phyloP scores from a whole-genome alignment of 2,888 invertebrate species.

The Leucophora obtusa region DNA sequence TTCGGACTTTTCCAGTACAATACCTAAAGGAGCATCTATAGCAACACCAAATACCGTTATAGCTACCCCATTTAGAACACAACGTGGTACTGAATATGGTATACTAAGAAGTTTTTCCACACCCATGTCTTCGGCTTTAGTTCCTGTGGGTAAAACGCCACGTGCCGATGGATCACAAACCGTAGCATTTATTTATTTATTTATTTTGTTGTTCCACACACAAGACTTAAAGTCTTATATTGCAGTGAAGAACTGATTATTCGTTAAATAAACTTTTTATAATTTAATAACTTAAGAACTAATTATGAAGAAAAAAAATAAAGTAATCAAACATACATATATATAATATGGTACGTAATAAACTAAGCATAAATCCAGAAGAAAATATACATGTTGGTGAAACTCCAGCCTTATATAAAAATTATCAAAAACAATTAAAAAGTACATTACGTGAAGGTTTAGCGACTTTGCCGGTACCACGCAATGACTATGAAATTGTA shows the following conservation, averaged over 20 bases:
- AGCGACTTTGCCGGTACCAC: constrained; percentile 90
- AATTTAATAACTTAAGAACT: too few relatives aligned
- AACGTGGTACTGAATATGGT: constrained; percentile 83
- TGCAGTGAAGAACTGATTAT: too few relatives aligned
- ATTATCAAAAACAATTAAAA: constrained; percentile 86
- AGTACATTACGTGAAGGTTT: constrained; percentile 88
- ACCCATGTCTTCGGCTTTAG: constrained; percentile 80
- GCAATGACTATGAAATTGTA: constrained; percentile 99
- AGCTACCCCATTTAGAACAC: constrained; percentile 89
- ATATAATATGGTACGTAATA: constrained; percentile 93
- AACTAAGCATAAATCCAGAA: constrained; percentile 95
- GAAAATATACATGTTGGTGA: constrained; percentile 86
- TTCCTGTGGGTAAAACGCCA: constrained; percentile 74
- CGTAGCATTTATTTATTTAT: too few relatives aligned
- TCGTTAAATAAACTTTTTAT: too few relatives aligned
- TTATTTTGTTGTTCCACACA: too few relatives aligned
- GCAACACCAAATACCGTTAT: constrained; percentile 95
- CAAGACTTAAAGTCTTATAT: too few relatives aligned
- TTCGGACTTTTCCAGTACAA: constrained; percentile 90
- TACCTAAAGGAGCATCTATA: constrained; percentile 85
- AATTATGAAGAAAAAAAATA: too few relatives aligned
- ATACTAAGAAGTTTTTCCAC: constrained; percentile 83
- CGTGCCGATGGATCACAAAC: constrained; percentile 76
- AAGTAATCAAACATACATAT: too few relatives aligned
- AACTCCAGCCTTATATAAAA: constrained; percentile 84